These are phyloP conservation scores for Montipora cactus DNA, from an alignment of 64 coral and sea anemone species.

Conservation along the genomic window DNA sequence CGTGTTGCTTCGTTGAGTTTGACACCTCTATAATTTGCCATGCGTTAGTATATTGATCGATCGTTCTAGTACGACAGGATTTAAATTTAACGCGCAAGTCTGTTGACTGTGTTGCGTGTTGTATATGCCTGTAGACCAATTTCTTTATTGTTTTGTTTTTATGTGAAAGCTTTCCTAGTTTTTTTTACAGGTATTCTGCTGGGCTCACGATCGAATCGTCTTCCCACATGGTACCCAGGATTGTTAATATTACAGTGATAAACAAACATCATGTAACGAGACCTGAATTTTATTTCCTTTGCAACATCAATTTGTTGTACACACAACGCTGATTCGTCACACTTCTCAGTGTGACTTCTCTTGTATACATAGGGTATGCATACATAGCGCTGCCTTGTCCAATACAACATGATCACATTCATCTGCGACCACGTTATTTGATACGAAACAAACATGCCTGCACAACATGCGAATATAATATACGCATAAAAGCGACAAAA, in stretches of 20 bases:
- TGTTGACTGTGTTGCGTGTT: neutral
- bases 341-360: neutral
- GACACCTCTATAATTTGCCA: too few relatives aligned
- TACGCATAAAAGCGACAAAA: neutral
- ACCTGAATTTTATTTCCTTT: constrained; percentile 9
- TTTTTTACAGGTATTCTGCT: neutral
- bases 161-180: neutral
- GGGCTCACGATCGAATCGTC: neutral
- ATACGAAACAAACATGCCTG: neutral
- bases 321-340: neutral
- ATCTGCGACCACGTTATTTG: neutral
- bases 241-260: neutral
- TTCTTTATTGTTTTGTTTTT: neutral
- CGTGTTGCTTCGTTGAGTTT: too few relatives aligned
- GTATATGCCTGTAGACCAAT: neutral
- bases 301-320: neutral
- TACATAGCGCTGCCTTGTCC: neutral
- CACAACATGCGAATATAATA: neutral
- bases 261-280: neutral
- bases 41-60: too few relatives aligned
- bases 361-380: neutral
- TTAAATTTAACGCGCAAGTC: too few relatives aligned
- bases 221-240: neutral
- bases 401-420: neutral
- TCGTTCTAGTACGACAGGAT: too few relatives aligned